Percentiles rank a stretch among this genome's conserved stretches.
Conservation (phyloP, 2,888 invertebrate genomes). For the Caenorhabditis sp. region DNA sequence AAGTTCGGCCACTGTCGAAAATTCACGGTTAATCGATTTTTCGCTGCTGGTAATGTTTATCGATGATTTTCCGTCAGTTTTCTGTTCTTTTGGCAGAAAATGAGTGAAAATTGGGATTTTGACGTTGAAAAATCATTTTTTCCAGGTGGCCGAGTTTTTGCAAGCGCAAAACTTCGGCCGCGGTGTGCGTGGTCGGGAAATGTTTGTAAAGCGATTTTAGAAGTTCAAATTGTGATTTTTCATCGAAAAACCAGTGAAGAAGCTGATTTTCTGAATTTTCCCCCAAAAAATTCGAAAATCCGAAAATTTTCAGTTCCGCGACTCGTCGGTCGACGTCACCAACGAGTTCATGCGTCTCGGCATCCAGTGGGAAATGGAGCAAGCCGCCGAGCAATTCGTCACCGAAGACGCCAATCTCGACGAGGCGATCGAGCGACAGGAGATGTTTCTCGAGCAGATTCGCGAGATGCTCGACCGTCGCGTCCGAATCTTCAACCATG, state of each 20-base stretch:
- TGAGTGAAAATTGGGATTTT: too few species aligned
- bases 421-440: conserved; percentile 55
- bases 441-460: conserved; percentile 19
- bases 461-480: conserved; percentile 15
- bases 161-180: too few species aligned
- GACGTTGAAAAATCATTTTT: too few species aligned
- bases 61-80: too few species aligned
- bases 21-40: too few species aligned
- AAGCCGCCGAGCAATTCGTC: conserved; percentile 36
- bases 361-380: conserved; percentile 67
- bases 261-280: background rate
- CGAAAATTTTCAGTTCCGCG: conserved; percentile 71
- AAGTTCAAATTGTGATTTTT: background rate
- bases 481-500: background rate
- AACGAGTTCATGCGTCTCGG: conserved; percentile 67
- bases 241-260: background rate
- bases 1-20: too few species aligned
- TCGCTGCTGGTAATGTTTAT: too few species aligned
- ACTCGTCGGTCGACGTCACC: conserved; percentile 61
- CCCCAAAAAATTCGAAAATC: too few species aligned
- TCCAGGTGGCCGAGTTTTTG: background rate
- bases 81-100: too few species aligned
- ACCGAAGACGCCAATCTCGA: conserved; percentile 48
- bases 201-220: too few species aligned
- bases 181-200: too few species aligned